Evolutionary conservation across 1,140 invertebrate genomes (phyloP), one percentile per base, ranked within the genome.

Genomic region (Calliphora vicina): DNA sequence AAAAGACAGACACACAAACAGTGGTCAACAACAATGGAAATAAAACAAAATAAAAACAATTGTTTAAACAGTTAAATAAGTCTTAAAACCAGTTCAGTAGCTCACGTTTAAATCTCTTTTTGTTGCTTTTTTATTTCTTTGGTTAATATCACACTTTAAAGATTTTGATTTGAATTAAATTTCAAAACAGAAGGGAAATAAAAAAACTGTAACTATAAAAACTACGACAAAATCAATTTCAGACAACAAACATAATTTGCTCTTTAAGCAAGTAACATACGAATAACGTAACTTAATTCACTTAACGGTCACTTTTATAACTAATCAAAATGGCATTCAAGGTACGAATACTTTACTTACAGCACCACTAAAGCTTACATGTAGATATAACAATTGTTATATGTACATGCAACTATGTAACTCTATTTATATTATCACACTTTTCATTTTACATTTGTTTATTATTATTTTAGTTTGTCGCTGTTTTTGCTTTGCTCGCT

Each of bases 301-400:
- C 35, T 78, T 43, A 35, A 15, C 42, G 35, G 74, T 78, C 35
- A 78, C 25, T 43, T 76, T 45, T 23, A 71, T 80, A 57, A n/a
- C 10, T 72, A 73, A 81, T 83, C 84, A 85, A 85, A 87, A 89
- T 89, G 88, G 85, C 87, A 85, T 89, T 89, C 86, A 89, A 89
- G 88, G 88, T 89, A 80, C 85, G 83, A 6, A 67, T 50, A 50
- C 1, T 50, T 12, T n/a, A 50, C 13, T 10, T 50, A 50, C 12
- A 15, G 8, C 35, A 35, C 6, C 35, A 8, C 35, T 35, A 35
- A 35, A 2, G 5, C n/a, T n/a, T n/a, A n/a, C n/a, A n/a, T n/a
- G n/a, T n/a, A 35, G 35, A 35, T 35, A 35, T 8, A 0, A 35
- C 35, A 35, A 35, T n/a, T n/a, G n/a, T n/a, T 35, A 35, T 35